Evolutionary conservation across 2,113 vertebrate genomes (phyloP).

Genomic region (Nipponia nippon): DNA sequence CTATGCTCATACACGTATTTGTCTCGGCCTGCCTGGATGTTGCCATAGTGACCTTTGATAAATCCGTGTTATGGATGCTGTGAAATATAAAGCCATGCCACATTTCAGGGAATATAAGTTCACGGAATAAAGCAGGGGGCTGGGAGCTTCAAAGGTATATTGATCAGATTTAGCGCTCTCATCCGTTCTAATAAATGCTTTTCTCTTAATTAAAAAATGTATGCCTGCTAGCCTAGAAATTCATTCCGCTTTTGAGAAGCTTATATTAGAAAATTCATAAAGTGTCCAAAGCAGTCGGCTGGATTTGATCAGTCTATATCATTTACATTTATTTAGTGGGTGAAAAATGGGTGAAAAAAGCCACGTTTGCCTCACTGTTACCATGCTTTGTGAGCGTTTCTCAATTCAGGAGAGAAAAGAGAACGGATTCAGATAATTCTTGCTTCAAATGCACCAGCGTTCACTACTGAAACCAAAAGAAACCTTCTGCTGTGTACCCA

Average conservation of each 20-base stretch:
- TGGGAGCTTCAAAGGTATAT: background rate
- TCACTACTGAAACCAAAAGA: background rate
- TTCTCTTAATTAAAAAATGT: background rate
- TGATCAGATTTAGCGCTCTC: background rate
- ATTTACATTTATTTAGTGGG: background rate
- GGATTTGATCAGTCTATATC: background rate
- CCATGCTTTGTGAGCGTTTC: fast-evolving
- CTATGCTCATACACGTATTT: slow-evolving; percentile 26
- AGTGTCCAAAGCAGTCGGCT: background rate
- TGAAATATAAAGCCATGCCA: slow-evolving; percentile 23
- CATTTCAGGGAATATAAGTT: background rate
- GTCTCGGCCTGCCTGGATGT: slow-evolving; percentile 10
- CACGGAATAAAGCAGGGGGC: background rate
- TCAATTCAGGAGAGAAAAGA: background rate
- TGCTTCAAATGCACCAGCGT: background rate
- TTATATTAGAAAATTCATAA: background rate
- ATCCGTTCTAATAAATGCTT: background rate
- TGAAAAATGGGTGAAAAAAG: background rate
- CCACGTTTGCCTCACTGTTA: background rate
- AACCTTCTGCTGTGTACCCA: background rate
- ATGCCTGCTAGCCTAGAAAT: background rate
- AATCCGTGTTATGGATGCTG: slow-evolving; percentile 36
- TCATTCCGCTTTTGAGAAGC: background rate
- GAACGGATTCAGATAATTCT: background rate
- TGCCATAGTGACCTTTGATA: slow-evolving; percentile 61